These are phyloP conservation scores for Rhinopomastus cyanomelas DNA, from an alignment of 2,113 vertebrate species.

Conservation along the genomic window DNA sequence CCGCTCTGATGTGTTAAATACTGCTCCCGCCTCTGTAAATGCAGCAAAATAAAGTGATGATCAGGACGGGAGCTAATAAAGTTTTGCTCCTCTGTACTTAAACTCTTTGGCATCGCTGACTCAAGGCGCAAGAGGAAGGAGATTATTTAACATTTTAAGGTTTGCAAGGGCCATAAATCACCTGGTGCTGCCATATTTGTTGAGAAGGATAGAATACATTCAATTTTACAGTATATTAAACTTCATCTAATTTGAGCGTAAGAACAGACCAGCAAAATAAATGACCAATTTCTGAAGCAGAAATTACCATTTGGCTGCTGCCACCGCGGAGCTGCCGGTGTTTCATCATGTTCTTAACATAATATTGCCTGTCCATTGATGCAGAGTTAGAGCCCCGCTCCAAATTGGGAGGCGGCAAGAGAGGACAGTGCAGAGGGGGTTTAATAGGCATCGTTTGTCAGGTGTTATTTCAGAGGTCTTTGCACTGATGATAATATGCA, in stretches of 20 bases:
- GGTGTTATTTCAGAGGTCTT: constrained; percentile 77
- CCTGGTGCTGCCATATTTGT: constrained; percentile 76
- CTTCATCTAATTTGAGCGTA: constrained; percentile 85
- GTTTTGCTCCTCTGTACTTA: constrained; percentile 73
- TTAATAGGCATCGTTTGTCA: constrained; percentile 83
- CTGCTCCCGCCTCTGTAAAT: background rate
- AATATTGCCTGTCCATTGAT: constrained; percentile 85
- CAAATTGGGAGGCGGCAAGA: constrained; percentile 81
- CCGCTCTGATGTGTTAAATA: constrained; percentile 28
- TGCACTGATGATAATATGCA: constrained; percentile 80
- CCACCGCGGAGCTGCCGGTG: constrained; percentile 79
- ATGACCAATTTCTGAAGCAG: constrained; percentile 87
- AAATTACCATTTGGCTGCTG: constrained; percentile 85
- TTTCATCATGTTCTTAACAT: constrained; percentile 86
- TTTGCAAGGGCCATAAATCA: constrained; percentile 80
- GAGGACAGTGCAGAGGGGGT: constrained; percentile 71
- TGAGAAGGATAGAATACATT: constrained; percentile 84
- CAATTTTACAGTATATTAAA: constrained; percentile 86
- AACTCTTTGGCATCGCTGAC: constrained; percentile 71
- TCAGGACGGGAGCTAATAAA: constrained; percentile 67
- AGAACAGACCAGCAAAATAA: constrained; percentile 84
- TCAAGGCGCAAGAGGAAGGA: constrained; percentile 72
- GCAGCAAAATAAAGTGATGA: constrained; percentile 12
- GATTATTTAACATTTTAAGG: constrained; percentile 83
- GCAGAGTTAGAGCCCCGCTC: constrained; percentile 78